These are phyloP conservation scores for Empidonax traillii DNA, from an alignment of 2,113 vertebrate species.

Conservation along the genomic window DNA sequence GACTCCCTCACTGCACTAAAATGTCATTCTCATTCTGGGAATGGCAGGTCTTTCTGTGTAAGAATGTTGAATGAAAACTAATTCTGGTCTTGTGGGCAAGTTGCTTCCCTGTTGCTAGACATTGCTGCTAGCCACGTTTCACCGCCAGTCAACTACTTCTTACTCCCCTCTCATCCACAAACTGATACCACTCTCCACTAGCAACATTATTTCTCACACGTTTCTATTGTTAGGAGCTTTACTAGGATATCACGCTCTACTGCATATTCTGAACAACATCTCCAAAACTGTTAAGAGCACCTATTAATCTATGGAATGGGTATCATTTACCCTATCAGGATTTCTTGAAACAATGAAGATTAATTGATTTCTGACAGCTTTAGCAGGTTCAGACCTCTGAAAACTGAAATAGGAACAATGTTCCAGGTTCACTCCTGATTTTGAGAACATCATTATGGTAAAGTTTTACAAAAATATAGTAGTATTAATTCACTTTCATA, in stretches of 20 bases:
- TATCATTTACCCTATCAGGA: not conserved
- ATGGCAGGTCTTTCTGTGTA: not conserved
- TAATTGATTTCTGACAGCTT: not conserved
- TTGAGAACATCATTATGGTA: not conserved
- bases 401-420: not conserved
- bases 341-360: not conserved
- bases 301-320: not conserved
- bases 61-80: not conserved
- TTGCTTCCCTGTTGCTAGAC: not conserved
- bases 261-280: not conserved
- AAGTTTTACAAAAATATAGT: not conserved
- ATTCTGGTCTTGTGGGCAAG: not conserved
- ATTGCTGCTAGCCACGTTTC: not conserved
- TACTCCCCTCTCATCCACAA: not conserved
- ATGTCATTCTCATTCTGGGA: not conserved
- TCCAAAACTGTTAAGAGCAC: accelerated
- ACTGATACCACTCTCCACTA: not conserved
- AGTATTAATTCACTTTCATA: not conserved
- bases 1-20: not conserved
- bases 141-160: not conserved
- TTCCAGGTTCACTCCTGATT: not conserved
- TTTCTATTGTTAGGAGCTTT: not conserved
- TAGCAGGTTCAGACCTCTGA: not conserved
- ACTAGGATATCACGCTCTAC: not conserved
- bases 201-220: not conserved